Base-by-base conservation (phyloP, 2,113 vertebrate genomes). In the Astur gentilis region DNA sequence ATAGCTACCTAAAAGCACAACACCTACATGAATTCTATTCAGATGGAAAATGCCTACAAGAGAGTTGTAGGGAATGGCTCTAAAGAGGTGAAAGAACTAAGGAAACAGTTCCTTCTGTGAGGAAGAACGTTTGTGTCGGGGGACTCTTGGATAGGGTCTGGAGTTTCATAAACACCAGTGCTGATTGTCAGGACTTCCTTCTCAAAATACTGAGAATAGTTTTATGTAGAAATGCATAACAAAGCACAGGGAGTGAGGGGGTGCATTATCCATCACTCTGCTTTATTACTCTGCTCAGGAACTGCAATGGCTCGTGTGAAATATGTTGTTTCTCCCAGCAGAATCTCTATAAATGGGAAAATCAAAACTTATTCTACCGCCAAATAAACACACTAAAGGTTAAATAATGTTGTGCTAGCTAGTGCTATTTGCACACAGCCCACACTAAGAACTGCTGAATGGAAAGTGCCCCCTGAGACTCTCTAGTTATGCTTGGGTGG, bases 131-230 rank as follows among this genome's bases (percentile, higher is more conserved):
- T 94, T 95, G 84, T 96, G 50, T 95, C 78, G 6, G 70, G 89
- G 91, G 97, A 95, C 87, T 85, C 61, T 94, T 89, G 73, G 73
- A 73, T n/a, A 93, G 73, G 70, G 81, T 95, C 95, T 97, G 87
- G 87, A 96, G 91, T 95, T 97, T 95, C 96, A 97, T 96, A 97
- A 97, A 91, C 89, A 95, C 73, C 89, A 72, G 62, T 23, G 49
- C 78, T 94, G 93, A 93, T 95, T 94, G 84, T 96, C 91, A 90
- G 94, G 58, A 95, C 84, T 97, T 97, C 91, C 93, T 95, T 94
- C 67, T 95, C 82, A 95, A 97, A 97, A 97, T 95, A 95, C 83
- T 83, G 83, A 91, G 85, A 94, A 95, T 72, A 93, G 66, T 80
- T 97, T 93, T 90, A 93, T 80, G 70, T 89, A 95, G 93, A 95